Percentiles rank a stretch among this genome's conserved stretches.
These are phyloP conservation scores for Rachycentron canadum DNA, from an alignment of 2,797 vertebrate genomes.

Conservation along the genomic window DNA sequence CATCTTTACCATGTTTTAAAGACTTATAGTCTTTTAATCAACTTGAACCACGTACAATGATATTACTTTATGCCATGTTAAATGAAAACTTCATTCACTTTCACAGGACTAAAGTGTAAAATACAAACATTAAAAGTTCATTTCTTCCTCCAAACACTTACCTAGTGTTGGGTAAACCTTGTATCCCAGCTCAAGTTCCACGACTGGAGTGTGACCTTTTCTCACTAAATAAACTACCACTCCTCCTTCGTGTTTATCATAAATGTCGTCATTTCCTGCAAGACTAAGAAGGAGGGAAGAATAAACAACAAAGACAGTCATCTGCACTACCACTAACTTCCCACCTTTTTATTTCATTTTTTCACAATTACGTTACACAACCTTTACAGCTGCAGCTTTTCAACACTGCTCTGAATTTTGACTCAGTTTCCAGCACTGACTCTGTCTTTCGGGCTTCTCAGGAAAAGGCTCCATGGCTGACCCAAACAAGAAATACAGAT, in stretches of 20 bases:
- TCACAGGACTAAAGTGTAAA: neutral
- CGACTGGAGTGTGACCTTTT: neutral
- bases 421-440: no score
- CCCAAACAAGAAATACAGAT: no score
- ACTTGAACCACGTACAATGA: neutral
- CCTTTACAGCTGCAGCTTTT: neutral
- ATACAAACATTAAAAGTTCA: neutral
- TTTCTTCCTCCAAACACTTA: slow-evolving; percentile 19
- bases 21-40: neutral
- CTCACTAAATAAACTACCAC: neutral
- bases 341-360: neutral
- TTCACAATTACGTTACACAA: neutral
- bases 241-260: neutral
- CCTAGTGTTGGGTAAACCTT: slow-evolving; percentile 39
- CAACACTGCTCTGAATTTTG: neutral
- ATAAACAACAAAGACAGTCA: neutral
- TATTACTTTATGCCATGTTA: neutral
- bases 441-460: no score
- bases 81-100: neutral
- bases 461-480: no score
- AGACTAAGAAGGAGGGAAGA: neutral
- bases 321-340: neutral
- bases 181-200: slow-evolving; percentile 12
- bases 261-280: neutral
- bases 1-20: neutral